These are phyloP conservation scores for Diplazon laetatorius DNA, from an alignment of 2,888 invertebrate species.

Conservation along the genomic window DNA sequence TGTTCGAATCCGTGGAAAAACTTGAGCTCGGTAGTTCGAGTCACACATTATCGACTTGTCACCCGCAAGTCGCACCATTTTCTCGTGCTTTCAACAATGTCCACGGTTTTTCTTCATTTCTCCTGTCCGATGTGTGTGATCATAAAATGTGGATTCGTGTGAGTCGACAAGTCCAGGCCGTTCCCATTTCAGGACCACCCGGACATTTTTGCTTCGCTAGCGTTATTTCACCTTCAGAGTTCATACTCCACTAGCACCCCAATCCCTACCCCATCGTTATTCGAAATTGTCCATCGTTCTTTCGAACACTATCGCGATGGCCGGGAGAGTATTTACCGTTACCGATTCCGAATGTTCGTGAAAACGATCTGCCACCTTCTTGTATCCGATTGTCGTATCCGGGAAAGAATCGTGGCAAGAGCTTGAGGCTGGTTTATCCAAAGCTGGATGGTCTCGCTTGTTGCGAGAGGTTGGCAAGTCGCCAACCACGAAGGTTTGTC, in stretches of 20 bases:
- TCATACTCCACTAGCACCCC: not conserved
- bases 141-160: slow-evolving; percentile 21
- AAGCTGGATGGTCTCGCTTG: not conserved
- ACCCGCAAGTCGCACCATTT: slow-evolving; percentile 4
- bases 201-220: slow-evolving; percentile 11
- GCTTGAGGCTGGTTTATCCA: not conserved
- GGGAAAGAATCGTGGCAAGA: not conserved
- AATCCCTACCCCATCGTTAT: slow-evolving; percentile 8
- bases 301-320: slow-evolving; percentile 13
- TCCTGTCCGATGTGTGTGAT: not conserved
- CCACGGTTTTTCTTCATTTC: slow-evolving; percentile 14
- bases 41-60: slow-evolving; percentile 20
- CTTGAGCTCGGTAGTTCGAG: not conserved
- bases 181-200: slow-evolving; percentile 43
- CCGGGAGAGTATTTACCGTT: not conserved
- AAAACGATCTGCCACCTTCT: not conserved
- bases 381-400: slow-evolving; percentile 7
- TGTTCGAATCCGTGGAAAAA: not conserved
- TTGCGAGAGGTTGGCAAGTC: slow-evolving; percentile 10
- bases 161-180: slow-evolving; percentile 19
- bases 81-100: slow-evolving; percentile 18
- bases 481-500: slow-evolving; percentile 41
- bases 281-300: slow-evolving; percentile 24
- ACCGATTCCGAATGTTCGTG: not conserved
- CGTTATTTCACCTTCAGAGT: slow-evolving; percentile 5